Base-by-base conservation (phyloP, 2,888 invertebrate genomes). In the Alloplasta piceator region DNA sequence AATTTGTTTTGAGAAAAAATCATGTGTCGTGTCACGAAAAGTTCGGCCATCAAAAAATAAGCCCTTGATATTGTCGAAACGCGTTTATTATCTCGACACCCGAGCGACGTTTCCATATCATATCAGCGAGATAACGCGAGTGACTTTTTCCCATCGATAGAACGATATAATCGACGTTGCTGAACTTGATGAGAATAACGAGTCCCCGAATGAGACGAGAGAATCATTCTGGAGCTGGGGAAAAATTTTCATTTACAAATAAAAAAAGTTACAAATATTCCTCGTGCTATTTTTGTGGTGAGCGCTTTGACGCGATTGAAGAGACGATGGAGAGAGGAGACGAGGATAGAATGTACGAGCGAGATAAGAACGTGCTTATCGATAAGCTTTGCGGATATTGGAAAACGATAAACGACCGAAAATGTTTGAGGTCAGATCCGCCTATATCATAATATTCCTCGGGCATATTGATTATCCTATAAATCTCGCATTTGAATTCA, bases 311-410 rank as follows among this genome's bases (percentile, higher is more conserved):
- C 46, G 60, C 46, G 26, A 60, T 46, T 56, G 50, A 26, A n/a
- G 43, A 43, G 26, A 14, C 10, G 61, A 67, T 26, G 43, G 50
- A 61, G 67, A 76, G 56, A 38, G 50, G 50, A 72, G 73, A 67
- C 64, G 67, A 68, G 66, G 63, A 70, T 60, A 61, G 67, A 75
- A 52, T 46, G 63, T 66, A 56, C 63, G 68, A 7, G 4, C 63
- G 72, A 79, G 84, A 83, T 84, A 83, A 84, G 82, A 75, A 16
- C 7, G 7, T 67, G 83, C 82, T 83, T 79, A 84, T 80, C 80
- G 80, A 80, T 78, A 73, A 83, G 80, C 80, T 80, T 70, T 77
- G 14, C 67, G 77, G 80, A 82, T 84, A 83, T 82, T 61, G 80
- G 73, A 82, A 80, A 82, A 79, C 80, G 77, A 84, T 79, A 78